These are phyloP conservation scores for Standfussiana lucernea DNA, from an alignment of 2,888 invertebrate genomes.

Conservation along the genomic window DNA sequence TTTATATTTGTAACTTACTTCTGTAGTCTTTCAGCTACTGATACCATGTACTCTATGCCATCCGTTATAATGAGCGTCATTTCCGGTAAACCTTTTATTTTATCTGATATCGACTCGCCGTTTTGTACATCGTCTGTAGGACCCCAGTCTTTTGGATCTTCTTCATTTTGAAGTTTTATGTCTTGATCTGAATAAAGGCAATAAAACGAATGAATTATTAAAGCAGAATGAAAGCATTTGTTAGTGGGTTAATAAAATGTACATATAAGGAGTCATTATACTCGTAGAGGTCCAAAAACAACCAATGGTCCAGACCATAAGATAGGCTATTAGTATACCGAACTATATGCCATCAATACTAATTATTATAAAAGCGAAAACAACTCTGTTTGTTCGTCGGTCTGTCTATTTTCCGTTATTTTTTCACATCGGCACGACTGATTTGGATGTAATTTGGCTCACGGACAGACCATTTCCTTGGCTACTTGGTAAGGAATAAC, in stretches of 20 bases:
- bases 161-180: conserved; percentile 35
- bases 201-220: too few relatives aligned
- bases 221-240: neutral
- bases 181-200: conserved; percentile 43
- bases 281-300: too few relatives aligned
- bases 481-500: neutral
- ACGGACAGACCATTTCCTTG: neutral
- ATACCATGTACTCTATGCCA: conserved; percentile 81
- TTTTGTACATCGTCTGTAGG: conserved; percentile 57
- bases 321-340: neutral
- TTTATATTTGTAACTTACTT: conserved; percentile 76
- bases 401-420: too few relatives aligned
- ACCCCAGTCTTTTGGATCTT: conserved; percentile 50
- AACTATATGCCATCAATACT: neutral
- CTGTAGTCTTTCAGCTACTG: conserved; percentile 79
- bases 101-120: conserved; percentile 75
- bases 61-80: conserved; percentile 80
- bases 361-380: neutral
- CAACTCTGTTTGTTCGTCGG: too few relatives aligned
- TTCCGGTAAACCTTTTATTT: conserved; percentile 80
- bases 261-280: too few relatives aligned
- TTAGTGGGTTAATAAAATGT: neutral
- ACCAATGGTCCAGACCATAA: neutral
- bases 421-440: too few relatives aligned
- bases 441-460: too few relatives aligned